Base-by-base conservation (phyloP, 2,797 vertebrate genomes). In the Pachyuromys duprasi region DNA sequence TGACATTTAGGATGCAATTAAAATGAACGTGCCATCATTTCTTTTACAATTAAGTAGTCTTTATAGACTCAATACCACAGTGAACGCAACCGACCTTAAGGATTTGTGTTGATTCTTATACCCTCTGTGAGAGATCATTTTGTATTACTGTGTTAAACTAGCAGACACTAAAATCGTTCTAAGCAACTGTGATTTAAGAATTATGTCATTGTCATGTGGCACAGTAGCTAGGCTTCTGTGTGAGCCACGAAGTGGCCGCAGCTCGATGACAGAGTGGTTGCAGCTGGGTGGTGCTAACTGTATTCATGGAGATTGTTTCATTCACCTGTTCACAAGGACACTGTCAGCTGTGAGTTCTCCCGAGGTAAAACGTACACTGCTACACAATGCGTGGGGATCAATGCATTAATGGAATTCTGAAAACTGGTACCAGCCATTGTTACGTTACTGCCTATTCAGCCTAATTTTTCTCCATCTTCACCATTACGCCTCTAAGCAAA, bases 61-160 rank as follows among this genome's bases (percentile, higher is more conserved):
- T 92, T 84, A 81, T 72, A 83, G 80, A 96, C 55, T 96, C 49
- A 78, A 70, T 62, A 82, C 70, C 60, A 14, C 33, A 91, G n/a
- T 76, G 74, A 94, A 81, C 79, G 96, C 91, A 89, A 94, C 93
- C 95, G 70, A 84, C 55, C 70, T 22, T 92, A 89, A 95, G 96
- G 65, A 90, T 82, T 86, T 86, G 39, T 69, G 70, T 93, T 89
- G 53, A 92, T 80, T 96, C 83, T 94, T 90, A 80, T n/a, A 70
- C 91, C 26, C 69, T 96, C 96, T 93, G 53, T 96, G 80, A 96
- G 63, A 69, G 63, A 93, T 72, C 22, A 74, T 94, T 95, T 95
- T 97, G 81, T 70, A 91, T 90, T 45, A 96, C 57, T 97, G 45
- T 92, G 55, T 87, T 97, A 80, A 94, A 94, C 17, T 93, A 89